Evolutionary conservation across 2,797 vertebrate genomes (phyloP).

Genomic region (Eulemur rubriventer): DNA sequence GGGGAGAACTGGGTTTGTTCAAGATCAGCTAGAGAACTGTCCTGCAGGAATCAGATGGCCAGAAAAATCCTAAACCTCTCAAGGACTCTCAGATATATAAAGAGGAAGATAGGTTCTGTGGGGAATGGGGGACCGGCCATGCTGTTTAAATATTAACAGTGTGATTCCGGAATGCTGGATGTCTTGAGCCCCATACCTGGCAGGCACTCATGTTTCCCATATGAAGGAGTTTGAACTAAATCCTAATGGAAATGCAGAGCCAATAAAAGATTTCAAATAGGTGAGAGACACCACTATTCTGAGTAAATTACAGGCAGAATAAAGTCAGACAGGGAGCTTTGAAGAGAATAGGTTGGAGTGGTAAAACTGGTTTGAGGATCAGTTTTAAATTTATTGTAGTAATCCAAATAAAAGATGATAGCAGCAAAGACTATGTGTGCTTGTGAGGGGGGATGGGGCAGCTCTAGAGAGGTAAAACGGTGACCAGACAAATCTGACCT

Average conservation of each 20-base stretch:
- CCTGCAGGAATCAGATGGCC: not conserved
- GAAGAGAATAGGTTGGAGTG: not conserved
- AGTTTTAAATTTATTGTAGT: not conserved
- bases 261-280: not conserved
- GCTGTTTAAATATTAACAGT: not conserved
- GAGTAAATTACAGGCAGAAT: not conserved
- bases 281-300: not conserved
- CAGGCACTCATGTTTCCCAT: not conserved
- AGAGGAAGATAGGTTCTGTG: not conserved
- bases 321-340: not conserved
- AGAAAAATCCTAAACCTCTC: not conserved
- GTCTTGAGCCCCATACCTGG: not conserved
- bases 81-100: not conserved
- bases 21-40: not conserved
- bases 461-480: not conserved
- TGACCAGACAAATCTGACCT: not conserved
- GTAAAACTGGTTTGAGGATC: not conserved
- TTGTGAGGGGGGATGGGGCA: fast-evolving
- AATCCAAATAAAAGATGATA: not conserved
- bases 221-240: not conserved
- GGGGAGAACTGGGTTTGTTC: not conserved
- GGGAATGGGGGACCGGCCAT: not conserved
- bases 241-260: not conserved
- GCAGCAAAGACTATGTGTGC: not conserved
- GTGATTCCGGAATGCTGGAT: not conserved